Percentiles rank a stretch among this genome's conserved stretches.
Conservation (phyloP, 2,888 invertebrate species). For the Pyrocoelia pectoralis region DNA sequence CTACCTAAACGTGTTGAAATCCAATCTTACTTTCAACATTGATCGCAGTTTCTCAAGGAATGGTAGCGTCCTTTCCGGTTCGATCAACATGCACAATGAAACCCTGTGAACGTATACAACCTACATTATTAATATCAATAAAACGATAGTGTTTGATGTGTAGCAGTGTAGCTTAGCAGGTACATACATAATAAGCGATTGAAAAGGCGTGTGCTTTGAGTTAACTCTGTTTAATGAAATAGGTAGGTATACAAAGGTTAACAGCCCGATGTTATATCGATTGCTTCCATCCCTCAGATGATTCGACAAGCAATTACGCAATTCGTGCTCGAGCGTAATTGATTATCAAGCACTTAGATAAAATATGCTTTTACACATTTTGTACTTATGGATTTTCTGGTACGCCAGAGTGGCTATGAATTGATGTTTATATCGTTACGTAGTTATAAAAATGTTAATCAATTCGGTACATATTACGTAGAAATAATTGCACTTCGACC, state of each 20-base stretch:
- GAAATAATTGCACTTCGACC: slow-evolving; percentile 37
- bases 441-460: not conserved
- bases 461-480: slow-evolving; percentile 9
- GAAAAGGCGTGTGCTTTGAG: slow-evolving; percentile 11
- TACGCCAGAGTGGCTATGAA: not conserved
- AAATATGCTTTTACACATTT: slow-evolving; percentile 1
- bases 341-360: slow-evolving; percentile 62
- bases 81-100: no score
- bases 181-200: not conserved
- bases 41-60: no score
- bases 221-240: slow-evolving; percentile 51
- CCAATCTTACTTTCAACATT: no score
- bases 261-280: slow-evolving; percentile 55
- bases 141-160: no score
- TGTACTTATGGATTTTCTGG: not conserved
- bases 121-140: no score
- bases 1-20: no score
- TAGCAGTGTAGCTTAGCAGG: not conserved
- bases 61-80: no score
- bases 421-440: not conserved
- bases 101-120: no score
- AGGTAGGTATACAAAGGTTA: slow-evolving; percentile 48
- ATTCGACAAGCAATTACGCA: slow-evolving; percentile 67
- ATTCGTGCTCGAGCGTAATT: slow-evolving; percentile 66
- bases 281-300: slow-evolving; percentile 58